These are phyloP conservation scores for Toxotes chatareus DNA, from an alignment of 2,113 vertebrate species.

Conservation along the genomic window DNA sequence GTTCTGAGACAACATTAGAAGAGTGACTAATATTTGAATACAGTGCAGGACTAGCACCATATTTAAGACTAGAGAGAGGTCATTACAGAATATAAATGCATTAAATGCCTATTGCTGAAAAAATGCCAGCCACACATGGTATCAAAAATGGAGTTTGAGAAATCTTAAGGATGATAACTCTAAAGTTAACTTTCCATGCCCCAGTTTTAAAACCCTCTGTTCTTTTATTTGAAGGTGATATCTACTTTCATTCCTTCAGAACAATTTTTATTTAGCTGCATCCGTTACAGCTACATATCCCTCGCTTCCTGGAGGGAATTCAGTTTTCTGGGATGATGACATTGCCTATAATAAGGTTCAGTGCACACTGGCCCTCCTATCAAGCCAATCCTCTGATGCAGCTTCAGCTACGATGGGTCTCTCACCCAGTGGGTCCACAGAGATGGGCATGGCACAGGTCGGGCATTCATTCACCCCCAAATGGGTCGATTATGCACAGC, in stretches of 20 bases:
- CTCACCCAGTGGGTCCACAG: slow-evolving; percentile 65
- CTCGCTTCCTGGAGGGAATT: slow-evolving; percentile 57
- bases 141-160: background rate
- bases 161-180: background rate
- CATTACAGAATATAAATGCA: slow-evolving; percentile 16
- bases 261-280: slow-evolving; percentile 50
- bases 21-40: background rate
- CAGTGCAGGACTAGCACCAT: background rate
- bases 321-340: slow-evolving; percentile 67
- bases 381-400: slow-evolving; percentile 62
- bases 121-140: background rate
- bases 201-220: background rate
- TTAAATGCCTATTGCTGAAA: background rate
- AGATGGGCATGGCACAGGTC: slow-evolving; percentile 58
- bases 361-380: slow-evolving; percentile 61
- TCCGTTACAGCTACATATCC: slow-evolving; percentile 52
- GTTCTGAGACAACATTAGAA: background rate
- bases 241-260: slow-evolving; percentile 27
- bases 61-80: background rate
- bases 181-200: background rate
- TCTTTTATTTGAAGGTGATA: slow-evolving; percentile 10
- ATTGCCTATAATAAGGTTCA: slow-evolving; percentile 75
- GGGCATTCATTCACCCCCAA: slow-evolving; percentile 60
- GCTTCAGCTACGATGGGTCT: slow-evolving; percentile 60
- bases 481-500: slow-evolving; percentile 75